These are phyloP conservation scores for Mesocentrotus franciscanus DNA, from an alignment of 53 echinoderm and acorn worm species.

Conservation along the genomic window DNA sequence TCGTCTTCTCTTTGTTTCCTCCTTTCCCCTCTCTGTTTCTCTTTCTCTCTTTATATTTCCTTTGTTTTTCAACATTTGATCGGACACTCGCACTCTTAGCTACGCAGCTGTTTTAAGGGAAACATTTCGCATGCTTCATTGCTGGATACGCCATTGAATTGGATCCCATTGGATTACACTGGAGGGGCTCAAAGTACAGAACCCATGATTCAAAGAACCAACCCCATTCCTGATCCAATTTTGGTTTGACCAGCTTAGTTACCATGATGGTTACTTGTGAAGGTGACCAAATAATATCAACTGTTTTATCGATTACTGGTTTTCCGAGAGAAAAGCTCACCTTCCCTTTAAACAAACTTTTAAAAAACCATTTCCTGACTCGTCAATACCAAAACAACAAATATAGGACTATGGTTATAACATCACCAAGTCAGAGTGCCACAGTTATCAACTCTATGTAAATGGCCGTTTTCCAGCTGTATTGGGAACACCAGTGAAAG, in stretches of 20 bases:
- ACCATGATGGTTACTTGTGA: not conserved
- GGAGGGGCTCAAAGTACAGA: too few species aligned
- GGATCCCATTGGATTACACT: too few species aligned
- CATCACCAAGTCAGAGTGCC: not conserved
- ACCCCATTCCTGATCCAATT: not conserved
- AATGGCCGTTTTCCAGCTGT: not conserved
- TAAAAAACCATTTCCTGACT: not conserved
- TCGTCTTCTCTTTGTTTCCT: too few species aligned
- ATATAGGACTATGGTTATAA: not conserved
- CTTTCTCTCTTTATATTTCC: not conserved
- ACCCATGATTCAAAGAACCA: not conserved
- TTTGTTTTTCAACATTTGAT: not conserved
- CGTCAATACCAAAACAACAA: not conserved
- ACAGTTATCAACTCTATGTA: not conserved
- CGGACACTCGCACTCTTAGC: too few species aligned
- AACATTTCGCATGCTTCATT: too few species aligned
- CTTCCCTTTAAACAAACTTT: not conserved
- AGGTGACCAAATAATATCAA: not conserved
- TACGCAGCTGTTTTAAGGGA: too few species aligned
- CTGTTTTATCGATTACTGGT: not conserved
- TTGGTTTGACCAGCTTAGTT: not conserved
- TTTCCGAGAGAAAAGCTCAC: slow-evolving; percentile 6
- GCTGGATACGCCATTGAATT: too few species aligned
- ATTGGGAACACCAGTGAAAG: not conserved
- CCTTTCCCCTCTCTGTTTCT: too few species aligned